Evolutionary conservation across 2,888 invertebrate species (phyloP), one percentile per base, ranked within the genome.

Genomic region (Cecidostiba fungosa): DNA sequence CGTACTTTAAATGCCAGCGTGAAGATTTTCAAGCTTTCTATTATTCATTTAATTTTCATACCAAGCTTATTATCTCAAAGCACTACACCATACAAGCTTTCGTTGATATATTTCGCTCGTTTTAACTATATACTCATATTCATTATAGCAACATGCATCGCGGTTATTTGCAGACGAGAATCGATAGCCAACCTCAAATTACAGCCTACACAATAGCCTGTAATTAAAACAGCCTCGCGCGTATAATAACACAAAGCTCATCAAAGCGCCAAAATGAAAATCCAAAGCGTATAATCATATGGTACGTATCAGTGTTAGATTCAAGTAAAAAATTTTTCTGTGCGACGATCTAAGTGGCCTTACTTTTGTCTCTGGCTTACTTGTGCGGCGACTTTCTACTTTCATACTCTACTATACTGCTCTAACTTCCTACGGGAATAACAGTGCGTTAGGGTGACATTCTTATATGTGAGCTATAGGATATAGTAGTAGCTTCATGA

Each of bases 371-470:
- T 74, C 23, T 72, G 39, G 59, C 36, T 85, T 74, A 70, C 43
- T 82, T 77, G 77, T 5, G 19, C 70, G 79, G 23, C 59, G 76
- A 70, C 77, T 77, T 79, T 85, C 85, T 85, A 82, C 36, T 82
- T 82, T 85, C n/a, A n/a, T 74, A 69, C 72, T 50, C 59, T 54
- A 74, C 77, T 78, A 39, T 39, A 85, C 82, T 54, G 66, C 74
- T 78, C 74, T 85, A 85, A 82, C 43, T 39, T 82, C 82, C 82
- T 82, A 85, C 66, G 78, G 54, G 79, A 85, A 85, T 78, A 74
- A 72, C 39, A 82, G 54, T 79, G 73, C 69, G 32, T 82, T 85
- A 79, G 74, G 70, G 69, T 36, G 47, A 70, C 73, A 82, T 82
- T 78, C 32, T 74, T 78, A 50, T 47, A 47, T 66, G 50, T 69